Evolutionary conservation across 2,888 invertebrate species (phyloP).

Genomic region (Mythimna lalbum): DNA sequence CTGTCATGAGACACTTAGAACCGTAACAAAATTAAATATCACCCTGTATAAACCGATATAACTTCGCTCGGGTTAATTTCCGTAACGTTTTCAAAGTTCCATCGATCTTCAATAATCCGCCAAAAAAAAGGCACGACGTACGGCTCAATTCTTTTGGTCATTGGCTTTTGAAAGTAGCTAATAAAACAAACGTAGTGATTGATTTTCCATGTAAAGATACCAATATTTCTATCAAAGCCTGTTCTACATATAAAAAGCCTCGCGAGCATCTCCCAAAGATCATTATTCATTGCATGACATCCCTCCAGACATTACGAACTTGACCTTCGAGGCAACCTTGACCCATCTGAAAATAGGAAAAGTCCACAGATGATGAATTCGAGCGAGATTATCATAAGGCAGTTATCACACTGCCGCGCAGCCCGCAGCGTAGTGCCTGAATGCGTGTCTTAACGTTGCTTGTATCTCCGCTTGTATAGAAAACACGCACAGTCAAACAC

Average conservation of each 20-base stretch:
- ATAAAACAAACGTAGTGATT: neutral
- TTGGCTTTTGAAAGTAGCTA: neutral
- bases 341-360: constrained; percentile 55
- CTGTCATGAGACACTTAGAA: neutral
- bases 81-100: neutral
- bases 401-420: no score
- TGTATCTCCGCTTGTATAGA: no score
- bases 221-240: constrained; percentile 1
- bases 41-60: neutral
- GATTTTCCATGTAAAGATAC: neutral
- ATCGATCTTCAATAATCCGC: neutral
- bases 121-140: neutral
- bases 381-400: constrained; percentile 67
- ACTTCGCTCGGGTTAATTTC: neutral
- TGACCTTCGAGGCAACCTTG: constrained; percentile 52
- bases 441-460: no score
- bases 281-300: constrained; percentile 43
- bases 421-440: no score
- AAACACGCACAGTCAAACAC: no score
- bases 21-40: neutral
- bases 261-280: constrained; percentile 11
- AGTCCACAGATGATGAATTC: constrained; percentile 69
- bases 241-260: constrained; percentile 31
- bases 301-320: constrained; percentile 44
- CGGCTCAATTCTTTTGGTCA: neutral